Conservation (phyloP, 2,888 invertebrate genomes). For the Copidosoma aretas region DNA sequence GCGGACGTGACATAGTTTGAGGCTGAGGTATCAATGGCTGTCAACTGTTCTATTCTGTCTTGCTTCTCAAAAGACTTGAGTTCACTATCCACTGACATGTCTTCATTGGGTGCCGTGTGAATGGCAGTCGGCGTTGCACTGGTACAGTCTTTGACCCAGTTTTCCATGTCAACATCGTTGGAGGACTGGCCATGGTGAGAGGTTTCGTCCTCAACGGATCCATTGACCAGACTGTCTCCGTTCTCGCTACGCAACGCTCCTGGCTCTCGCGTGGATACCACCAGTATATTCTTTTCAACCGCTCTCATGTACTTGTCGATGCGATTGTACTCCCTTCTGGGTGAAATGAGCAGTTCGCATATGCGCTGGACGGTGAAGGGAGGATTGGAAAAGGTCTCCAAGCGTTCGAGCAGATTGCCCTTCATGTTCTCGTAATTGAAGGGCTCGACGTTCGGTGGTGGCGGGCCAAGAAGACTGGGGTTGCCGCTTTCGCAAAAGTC, state of each 20-base stretch:
- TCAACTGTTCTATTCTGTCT: constrained; percentile 62
- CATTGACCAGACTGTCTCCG: constrained; percentile 60
- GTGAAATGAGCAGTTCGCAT: constrained; percentile 90
- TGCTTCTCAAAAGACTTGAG: constrained; percentile 34
- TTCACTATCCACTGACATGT: constrained; percentile 46
- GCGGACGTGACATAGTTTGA: constrained; percentile 47
- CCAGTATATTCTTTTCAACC: constrained; percentile 91
- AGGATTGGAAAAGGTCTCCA: constrained; percentile 85
- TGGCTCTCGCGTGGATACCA: constrained; percentile 71
- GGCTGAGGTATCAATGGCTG: constrained; percentile 67
- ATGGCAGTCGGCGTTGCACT: constrained; percentile 48
- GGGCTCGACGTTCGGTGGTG: constrained; percentile 88
- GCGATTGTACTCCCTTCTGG: constrained; percentile 91
- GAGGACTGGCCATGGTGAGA: constrained; percentile 44
- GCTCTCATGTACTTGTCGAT: constrained; percentile 97
- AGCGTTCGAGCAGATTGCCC: constrained; percentile 78
- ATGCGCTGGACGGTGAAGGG: constrained; percentile 96
- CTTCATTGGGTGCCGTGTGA: constrained; percentile 45
- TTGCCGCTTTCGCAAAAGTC: constrained; percentile 86
- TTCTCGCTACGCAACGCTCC: constrained; percentile 60
- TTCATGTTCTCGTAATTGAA: constrained; percentile 91
- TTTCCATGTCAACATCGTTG: constrained; percentile 58
- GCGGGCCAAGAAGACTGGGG: constrained; percentile 70
- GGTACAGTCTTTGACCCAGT: constrained; percentile 58
- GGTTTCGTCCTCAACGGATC: constrained; percentile 56